These are phyloP conservation scores for Hipposideros armiger DNA, from an alignment of 2,113 vertebrate species.

Conservation along the genomic window DNA sequence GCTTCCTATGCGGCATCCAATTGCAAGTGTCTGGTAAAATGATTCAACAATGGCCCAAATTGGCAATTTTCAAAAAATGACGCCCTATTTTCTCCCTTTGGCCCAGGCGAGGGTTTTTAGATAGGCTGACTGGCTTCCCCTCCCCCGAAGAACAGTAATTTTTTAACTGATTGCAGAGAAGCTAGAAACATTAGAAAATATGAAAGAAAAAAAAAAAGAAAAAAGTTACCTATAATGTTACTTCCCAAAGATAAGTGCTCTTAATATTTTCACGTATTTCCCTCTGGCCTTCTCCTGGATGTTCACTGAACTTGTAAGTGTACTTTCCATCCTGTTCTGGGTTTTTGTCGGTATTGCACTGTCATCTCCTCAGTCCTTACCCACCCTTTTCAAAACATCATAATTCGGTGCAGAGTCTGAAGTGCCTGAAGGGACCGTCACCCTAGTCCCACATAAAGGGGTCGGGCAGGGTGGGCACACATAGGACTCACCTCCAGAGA, in stretches of 20 bases:
- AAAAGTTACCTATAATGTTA: background rate
- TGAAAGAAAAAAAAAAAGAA: no score
- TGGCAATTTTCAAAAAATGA: background rate
- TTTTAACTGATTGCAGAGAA: background rate
- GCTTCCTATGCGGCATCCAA: rapidly evolving
- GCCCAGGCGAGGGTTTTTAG: background rate
- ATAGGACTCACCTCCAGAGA: background rate
- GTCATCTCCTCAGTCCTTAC: background rate
- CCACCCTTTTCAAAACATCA: background rate
- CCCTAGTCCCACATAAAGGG: background rate
- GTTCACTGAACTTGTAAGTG: no score
- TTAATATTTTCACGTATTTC: background rate
- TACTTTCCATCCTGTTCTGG: background rate
- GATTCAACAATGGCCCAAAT: background rate
- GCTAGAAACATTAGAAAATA: background rate
- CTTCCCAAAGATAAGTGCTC: background rate
- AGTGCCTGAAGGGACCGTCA: background rate
- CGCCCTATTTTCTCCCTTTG: background rate
- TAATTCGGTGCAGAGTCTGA: background rate
- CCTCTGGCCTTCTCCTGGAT: background rate
- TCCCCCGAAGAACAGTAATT: background rate
- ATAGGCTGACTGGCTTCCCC: background rate
- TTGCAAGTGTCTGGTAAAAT: background rate
- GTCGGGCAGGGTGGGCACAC: rapidly evolving
- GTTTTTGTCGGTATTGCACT: rapidly evolving